These are phyloP conservation scores for human DNA, from an alignment of 2,113 vertebrate genomes.

Conservation along the genomic window GRCh38 chr1:229877501-229878000, in stretches of 20 bases:
- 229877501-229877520: not conserved
- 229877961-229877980: not conserved
- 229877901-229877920: accelerated
- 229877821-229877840: not conserved
- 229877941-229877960: not conserved
- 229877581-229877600: not conserved
- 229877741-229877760: not conserved
- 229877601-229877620: not conserved
- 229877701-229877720: not conserved
- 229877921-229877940: not conserved
- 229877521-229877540: not conserved
- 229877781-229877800: not conserved
- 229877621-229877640: accelerated
- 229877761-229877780: not conserved
- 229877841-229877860: not conserved
- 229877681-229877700: not conserved
- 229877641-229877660: not conserved
- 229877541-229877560: not conserved
- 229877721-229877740: not conserved
- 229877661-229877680: not conserved
- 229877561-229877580: not conserved
- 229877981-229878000: not conserved
- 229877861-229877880: not conserved
- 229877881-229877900: not conserved
- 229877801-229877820: not conserved